Percentiles rank a stretch among this genome's conserved stretches.
Conservation (phyloP, 2,888 invertebrate genomes). For the Zelleria hepariella region DNA sequence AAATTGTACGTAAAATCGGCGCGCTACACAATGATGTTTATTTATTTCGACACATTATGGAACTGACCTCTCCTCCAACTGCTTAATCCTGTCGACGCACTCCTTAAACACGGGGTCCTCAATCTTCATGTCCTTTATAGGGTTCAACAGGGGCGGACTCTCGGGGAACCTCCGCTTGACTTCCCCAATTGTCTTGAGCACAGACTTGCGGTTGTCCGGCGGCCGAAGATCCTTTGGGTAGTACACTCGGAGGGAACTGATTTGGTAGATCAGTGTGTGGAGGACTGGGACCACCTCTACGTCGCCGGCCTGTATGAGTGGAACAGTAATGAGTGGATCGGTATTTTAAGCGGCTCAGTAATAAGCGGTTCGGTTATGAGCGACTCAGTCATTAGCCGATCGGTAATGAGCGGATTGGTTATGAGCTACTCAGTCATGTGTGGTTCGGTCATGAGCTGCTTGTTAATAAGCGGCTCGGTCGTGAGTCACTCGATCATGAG, state of each 20-base stretch:
- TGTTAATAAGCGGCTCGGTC: no score
- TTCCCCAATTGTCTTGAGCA: slow-evolving; percentile 88
- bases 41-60: neutral
- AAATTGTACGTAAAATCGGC: no score
- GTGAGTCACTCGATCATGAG: no score
- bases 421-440: no score
- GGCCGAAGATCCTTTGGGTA: slow-evolving; percentile 92
- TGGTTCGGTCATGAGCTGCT: no score
- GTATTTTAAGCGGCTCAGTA: no score
- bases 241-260: slow-evolving; percentile 92
- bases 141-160: slow-evolving; percentile 91
- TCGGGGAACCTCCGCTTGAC: slow-evolving; percentile 91
- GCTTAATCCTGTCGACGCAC: slow-evolving; percentile 85
- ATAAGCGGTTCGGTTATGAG: no score
- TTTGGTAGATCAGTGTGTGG: slow-evolving; percentile 84
- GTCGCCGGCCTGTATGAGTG: slow-evolving; percentile 75
- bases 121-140: slow-evolving; percentile 97
- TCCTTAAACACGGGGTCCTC: slow-evolving; percentile 84
- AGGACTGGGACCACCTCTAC: slow-evolving; percentile 92
- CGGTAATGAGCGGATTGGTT: no score
- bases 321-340: no score
- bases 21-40: no score
- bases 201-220: slow-evolving; percentile 86
- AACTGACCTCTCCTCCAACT: slow-evolving; percentile 80
- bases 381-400: no score